These are phyloP conservation scores for Liparis tanakae DNA, from an alignment of 2,797 vertebrate genomes.

Conservation along the genomic window DNA sequence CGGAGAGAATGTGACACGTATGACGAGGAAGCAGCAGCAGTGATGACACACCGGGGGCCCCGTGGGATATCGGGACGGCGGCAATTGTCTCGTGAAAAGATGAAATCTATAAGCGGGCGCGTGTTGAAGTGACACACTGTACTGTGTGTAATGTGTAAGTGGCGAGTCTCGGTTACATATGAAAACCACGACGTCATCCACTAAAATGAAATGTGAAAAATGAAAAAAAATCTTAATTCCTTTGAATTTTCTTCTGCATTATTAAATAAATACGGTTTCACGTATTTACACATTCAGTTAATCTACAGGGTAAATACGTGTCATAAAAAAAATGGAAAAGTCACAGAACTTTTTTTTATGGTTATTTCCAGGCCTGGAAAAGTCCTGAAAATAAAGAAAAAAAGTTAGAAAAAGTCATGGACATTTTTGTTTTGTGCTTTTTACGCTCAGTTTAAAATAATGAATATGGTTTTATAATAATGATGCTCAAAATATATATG, in stretches of 20 bases:
- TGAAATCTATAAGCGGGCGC: slow-evolving; percentile 21
- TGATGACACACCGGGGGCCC: slow-evolving; percentile 36
- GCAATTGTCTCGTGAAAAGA: slow-evolving; percentile 46
- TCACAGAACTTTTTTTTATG: too few relatives aligned
- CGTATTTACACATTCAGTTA: slow-evolving; percentile 23
- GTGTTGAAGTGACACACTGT: slow-evolving; percentile 15
- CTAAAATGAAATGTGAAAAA: background rate
- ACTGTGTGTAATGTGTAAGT: slow-evolving; percentile 21
- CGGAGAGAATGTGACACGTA: slow-evolving; percentile 40
- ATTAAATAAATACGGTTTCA: slow-evolving; percentile 9
- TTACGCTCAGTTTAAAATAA: too few relatives aligned
- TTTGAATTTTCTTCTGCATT: background rate
- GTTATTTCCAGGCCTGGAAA: too few relatives aligned
- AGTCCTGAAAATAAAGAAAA: too few relatives aligned
- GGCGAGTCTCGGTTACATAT: background rate
- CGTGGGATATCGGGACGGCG: slow-evolving; percentile 27
- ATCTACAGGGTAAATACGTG: background rate
- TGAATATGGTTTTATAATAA: too few relatives aligned
- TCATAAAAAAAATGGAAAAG: too few relatives aligned
- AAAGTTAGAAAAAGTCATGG: too few relatives aligned
- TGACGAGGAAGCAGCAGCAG: slow-evolving; percentile 1
- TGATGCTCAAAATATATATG: too few relatives aligned
- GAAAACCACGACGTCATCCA: slow-evolving; percentile 1
- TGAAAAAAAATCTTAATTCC: background rate
- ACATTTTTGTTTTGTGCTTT: too few relatives aligned